A percentile compares a stretch with the other conserved stretches of the same genome.
These are phyloP conservation scores for Acomys russatus DNA, from an alignment of 2,797 vertebrate genomes.

Conservation along the genomic window DNA sequence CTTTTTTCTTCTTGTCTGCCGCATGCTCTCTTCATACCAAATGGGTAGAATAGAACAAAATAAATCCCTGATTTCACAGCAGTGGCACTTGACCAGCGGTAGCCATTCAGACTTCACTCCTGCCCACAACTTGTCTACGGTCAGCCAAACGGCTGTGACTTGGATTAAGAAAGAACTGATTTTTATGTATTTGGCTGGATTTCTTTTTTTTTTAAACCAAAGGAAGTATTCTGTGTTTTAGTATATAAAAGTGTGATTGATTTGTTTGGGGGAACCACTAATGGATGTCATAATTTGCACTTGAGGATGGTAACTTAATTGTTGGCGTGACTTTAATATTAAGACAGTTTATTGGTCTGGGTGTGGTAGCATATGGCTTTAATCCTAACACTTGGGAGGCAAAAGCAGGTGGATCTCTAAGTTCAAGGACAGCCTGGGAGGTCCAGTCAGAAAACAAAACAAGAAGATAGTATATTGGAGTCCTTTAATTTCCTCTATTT, in stretches of 20 bases:
- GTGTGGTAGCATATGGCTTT: background rate
- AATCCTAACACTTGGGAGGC: background rate
- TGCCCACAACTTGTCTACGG: conserved; percentile 15
- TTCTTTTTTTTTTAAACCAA: conserved; percentile 29
- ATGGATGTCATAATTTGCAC: conserved; percentile 51
- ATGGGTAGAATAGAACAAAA: conserved; percentile 40
- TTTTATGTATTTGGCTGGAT: conserved; percentile 44
- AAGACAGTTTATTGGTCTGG: background rate
- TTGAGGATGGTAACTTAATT: conserved; percentile 6
- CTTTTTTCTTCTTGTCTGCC: background rate
- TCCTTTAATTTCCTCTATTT: conserved; percentile 60
- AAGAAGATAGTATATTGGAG: conserved; percentile 27
- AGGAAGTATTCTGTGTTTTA: conserved; percentile 39
- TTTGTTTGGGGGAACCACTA: conserved; percentile 30
- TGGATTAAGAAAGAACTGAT: conserved; percentile 32
- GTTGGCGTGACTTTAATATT: conserved; percentile 25
- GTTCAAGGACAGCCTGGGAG: background rate
- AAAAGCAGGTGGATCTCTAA: background rate
- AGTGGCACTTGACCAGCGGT: background rate
- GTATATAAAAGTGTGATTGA: conserved; percentile 27
- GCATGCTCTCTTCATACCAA: conserved; percentile 39
- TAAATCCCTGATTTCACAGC: conserved; percentile 9
- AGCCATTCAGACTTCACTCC: conserved; percentile 11
- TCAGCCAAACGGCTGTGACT: conserved; percentile 16
- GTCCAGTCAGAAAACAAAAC: background rate